Evolutionary conservation across 2,888 invertebrate genomes (phyloP).

Genomic region (Helobdella robusta): DNA sequence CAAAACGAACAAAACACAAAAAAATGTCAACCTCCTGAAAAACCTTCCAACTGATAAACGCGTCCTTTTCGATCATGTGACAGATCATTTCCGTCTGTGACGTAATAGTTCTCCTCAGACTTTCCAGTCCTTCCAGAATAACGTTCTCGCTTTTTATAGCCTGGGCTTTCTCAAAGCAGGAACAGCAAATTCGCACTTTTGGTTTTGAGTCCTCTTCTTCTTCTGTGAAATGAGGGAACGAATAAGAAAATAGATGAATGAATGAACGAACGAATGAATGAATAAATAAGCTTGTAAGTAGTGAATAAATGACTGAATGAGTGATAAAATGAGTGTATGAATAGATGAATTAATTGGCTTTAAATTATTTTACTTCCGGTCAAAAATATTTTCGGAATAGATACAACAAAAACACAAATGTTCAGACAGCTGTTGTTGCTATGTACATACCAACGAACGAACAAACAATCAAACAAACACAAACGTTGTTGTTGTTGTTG

Average conservation of each 20-base stretch:
- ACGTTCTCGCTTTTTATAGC: conserved; percentile 4
- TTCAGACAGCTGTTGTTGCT: no score
- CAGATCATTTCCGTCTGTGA: conserved; percentile 24
- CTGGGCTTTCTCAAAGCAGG: conserved; percentile 20
- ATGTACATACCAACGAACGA: no score
- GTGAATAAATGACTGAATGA: no score
- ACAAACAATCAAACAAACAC: no score
- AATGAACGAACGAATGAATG: no score
- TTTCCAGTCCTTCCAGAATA: conserved; percentile 12
- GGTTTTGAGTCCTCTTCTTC: conserved; percentile 2
- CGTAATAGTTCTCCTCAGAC: neutral
- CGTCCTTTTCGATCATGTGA: conserved; percentile 17
- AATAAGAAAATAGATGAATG: neutral
- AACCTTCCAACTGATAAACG: conserved; percentile 14
- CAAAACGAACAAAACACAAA: no score
- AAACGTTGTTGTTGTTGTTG: no score
- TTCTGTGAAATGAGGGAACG: neutral
- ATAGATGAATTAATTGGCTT: neutral
- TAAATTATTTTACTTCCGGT: neutral
- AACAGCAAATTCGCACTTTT: conserved; percentile 18
- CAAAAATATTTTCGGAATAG: neutral
- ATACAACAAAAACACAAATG: no score
- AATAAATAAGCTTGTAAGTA: no score
- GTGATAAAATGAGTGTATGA: no score
- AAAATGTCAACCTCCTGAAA: conserved; percentile 16